Conservation (phyloP, 2,888 invertebrate species). For the Rotaria macrura region DNA sequence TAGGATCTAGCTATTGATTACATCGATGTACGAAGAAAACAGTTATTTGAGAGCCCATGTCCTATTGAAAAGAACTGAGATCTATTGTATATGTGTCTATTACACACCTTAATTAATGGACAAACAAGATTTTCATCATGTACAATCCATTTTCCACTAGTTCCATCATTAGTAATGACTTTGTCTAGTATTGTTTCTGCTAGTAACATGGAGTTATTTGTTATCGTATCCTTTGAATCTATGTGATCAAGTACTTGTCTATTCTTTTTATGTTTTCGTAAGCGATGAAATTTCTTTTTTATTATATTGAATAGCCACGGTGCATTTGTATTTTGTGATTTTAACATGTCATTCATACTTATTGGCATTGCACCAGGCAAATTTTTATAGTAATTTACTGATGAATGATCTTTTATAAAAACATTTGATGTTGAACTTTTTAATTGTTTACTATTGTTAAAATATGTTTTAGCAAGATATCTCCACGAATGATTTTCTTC, state of each 20-base stretch:
- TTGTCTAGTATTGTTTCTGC: not conserved
- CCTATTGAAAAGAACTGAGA: too few species aligned
- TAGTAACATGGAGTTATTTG: not conserved
- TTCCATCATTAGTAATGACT: not conserved
- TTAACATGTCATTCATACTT: not conserved
- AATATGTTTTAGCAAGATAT: not conserved
- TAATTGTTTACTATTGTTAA: slow-evolving; percentile 1
- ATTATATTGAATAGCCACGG: not conserved
- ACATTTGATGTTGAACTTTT: not conserved
- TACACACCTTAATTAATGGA: not conserved
- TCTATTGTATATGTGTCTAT: too few species aligned
- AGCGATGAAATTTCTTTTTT: not conserved
- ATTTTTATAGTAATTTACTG: not conserved
- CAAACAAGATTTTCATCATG: not conserved
- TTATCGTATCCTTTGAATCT: not conserved
- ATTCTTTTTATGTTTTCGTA: not conserved
- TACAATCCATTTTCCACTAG: not conserved
- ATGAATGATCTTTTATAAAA: not conserved
- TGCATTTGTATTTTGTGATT: not conserved
- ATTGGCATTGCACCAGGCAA: not conserved
- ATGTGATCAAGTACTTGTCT: not conserved
- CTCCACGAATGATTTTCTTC: not conserved
- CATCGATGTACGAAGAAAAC: too few species aligned
- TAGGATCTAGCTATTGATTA: too few species aligned
- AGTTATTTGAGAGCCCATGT: too few species aligned